These are phyloP conservation scores for Chalcosyrphus nemorum DNA, from an alignment of 2,888 invertebrate genomes.

Conservation along the genomic window DNA sequence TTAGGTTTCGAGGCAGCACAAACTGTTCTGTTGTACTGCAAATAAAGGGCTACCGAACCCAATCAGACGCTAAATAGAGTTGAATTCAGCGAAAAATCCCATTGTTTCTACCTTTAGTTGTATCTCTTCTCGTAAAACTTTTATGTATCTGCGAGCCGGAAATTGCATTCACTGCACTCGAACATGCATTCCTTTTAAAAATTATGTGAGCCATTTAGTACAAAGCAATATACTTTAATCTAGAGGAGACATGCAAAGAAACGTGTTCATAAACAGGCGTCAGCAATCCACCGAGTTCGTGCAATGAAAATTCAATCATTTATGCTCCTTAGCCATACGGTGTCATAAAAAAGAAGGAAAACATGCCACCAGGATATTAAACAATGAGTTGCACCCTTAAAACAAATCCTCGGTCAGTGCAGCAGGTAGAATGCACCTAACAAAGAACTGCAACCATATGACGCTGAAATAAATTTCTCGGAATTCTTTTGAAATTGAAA, in stretches of 20 bases:
- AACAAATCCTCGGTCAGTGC: neutral
- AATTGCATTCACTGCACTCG: neutral
- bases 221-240: neutral
- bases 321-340: constrained; percentile 21
- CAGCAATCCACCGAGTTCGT: constrained; percentile 28
- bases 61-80: too few relatives aligned
- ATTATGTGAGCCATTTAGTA: neutral
- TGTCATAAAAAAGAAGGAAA: neutral
- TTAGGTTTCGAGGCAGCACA: too few relatives aligned
- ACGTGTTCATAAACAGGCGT: constrained; percentile 16
- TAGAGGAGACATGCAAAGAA: neutral
- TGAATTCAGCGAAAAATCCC: too few relatives aligned
- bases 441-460: neutral
- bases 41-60: too few relatives aligned
- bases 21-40: too few relatives aligned
- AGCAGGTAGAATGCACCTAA: neutral
- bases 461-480: neutral
- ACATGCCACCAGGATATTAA: neutral
- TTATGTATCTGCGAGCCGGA: neutral
- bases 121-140: too few relatives aligned
- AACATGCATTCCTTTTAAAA: neutral
- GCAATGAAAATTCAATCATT: constrained; percentile 3
- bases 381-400: constrained; percentile 35
- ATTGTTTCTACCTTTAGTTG: too few relatives aligned
- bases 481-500: constrained; percentile 20